Percentiles rank a stretch among this genome's conserved stretches.
Conservation (phyloP, 35 echinoderm and acorn worm genomes). For the Apostichopus parvimensis region DNA sequence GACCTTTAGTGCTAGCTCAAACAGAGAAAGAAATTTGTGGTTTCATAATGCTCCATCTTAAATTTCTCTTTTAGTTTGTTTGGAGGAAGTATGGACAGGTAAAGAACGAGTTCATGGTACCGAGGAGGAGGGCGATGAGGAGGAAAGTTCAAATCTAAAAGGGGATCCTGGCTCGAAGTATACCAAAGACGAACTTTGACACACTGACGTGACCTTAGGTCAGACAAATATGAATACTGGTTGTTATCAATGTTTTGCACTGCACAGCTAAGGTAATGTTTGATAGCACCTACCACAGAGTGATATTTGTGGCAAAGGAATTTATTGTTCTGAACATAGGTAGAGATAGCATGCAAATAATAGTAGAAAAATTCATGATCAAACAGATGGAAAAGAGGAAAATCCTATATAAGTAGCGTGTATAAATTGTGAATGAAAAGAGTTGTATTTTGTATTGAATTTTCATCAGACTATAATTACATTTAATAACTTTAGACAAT, state of each 20-base stretch:
- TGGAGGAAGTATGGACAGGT: constrained; percentile 41
- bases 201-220: not conserved
- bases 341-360: not conserved
- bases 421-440: too few species aligned
- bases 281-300: not conserved
- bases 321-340: not conserved
- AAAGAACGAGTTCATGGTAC: constrained; percentile 39
- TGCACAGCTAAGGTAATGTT: not conserved
- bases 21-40: too few species aligned
- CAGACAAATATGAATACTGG: too few species aligned
- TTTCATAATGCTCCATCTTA: too few species aligned
- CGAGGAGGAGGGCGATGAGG: constrained; percentile 13
- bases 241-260: not conserved
- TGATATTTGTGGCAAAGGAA: not conserved
- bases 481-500: too few species aligned
- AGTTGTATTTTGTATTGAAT: too few species aligned
- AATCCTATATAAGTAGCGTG: too few species aligned
- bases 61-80: constrained; percentile 13
- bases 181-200: constrained; percentile 26
- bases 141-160: constrained; percentile 17
- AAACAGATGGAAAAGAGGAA: not conserved
- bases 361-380: not conserved
- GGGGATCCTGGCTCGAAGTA: constrained; percentile 24
- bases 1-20: too few species aligned
- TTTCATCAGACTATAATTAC: too few species aligned